Base-by-base conservation (phyloP, 2,797 vertebrate species). In the Micropoecilia bifurca region DNA sequence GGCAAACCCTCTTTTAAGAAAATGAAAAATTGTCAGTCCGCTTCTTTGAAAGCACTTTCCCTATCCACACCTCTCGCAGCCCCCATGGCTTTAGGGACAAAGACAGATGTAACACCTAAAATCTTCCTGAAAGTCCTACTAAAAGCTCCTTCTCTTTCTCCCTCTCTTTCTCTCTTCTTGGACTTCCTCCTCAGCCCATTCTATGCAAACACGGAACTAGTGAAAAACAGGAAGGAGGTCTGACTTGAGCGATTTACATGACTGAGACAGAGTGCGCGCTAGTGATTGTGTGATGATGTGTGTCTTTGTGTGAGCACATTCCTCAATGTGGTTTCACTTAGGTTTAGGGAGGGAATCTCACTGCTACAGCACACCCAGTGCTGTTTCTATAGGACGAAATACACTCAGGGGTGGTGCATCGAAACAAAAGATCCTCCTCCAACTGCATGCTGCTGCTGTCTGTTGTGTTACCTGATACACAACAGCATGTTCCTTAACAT, bases 291-390 rank as follows among this genome's bases (percentile, higher is more conserved):
- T 66, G 80, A 33, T 25, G 81, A 88, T 28, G 81, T 77, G 82
- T 74, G 84, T 73, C 78, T 76, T 85, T 77, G 88, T 82, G 85
- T 71, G 81, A 53, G 77, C 71, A 85, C 94, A 95, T 95, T 95
- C 90, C 88, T 91, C 75, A 90, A 88, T 93, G 92, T 94, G 92
- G 93, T 95, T 95, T 94, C 88, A 93, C 91, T 94, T 92, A 91
- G 90, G 83, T 85, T 86, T 83, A 84, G 85, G 94, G 93, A 93
- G 94, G 94, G 85, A 93, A 83, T 87, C 71, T 80, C 76, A 39
- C 53, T 48, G 81, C 77, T 87, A 78, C 80, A 83, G 88, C 83
- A 92, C 93, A 75, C 95, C 95, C 91, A 88, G 78, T 66, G 76
- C 81, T 75, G 76, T 80, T 87, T 78, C 91, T 85, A 93, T 93